phyloP scores from a whole-genome alignment of 2,113 vertebrate species.

The Hystrix brachyura region DNA sequence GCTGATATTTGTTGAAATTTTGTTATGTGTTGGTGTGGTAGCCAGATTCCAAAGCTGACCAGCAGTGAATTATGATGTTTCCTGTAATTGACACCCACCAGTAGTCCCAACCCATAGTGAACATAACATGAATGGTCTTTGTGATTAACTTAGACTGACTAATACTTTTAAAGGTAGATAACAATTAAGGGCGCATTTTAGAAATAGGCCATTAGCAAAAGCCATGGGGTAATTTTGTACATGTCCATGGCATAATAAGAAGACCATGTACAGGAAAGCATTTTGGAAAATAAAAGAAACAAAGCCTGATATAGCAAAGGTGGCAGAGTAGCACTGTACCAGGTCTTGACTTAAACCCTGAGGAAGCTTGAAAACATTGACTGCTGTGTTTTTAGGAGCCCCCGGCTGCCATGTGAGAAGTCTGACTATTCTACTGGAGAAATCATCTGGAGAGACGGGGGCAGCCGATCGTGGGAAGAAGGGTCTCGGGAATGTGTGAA shows the following conservation, averaged over 20 bases:
- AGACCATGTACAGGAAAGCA: neutral
- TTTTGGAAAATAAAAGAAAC: neutral
- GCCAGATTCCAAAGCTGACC: neutral
- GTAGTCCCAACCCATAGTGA: neutral
- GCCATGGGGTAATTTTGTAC: neutral
- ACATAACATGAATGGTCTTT: neutral
- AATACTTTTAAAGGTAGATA: neutral
- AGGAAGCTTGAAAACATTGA: neutral
- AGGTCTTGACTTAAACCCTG: neutral
- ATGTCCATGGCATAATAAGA: neutral
- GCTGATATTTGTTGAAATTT: neutral
- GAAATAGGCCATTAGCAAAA: neutral
- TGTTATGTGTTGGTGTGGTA: neutral
- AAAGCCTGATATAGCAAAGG: neutral
- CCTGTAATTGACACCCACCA: neutral
- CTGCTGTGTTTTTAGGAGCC: neutral
- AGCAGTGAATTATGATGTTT: neutral
- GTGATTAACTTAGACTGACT: neutral
- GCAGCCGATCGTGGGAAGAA: neutral
- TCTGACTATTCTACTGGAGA: neutral
- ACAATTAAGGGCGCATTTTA: neutral
- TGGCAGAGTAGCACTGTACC: neutral
- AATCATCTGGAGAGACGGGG: neutral
- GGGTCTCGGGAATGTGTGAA: neutral
- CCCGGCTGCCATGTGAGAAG: neutral